Base-by-base conservation (phyloP, 2,888 invertebrate species). In the Synergus japonicus region DNA sequence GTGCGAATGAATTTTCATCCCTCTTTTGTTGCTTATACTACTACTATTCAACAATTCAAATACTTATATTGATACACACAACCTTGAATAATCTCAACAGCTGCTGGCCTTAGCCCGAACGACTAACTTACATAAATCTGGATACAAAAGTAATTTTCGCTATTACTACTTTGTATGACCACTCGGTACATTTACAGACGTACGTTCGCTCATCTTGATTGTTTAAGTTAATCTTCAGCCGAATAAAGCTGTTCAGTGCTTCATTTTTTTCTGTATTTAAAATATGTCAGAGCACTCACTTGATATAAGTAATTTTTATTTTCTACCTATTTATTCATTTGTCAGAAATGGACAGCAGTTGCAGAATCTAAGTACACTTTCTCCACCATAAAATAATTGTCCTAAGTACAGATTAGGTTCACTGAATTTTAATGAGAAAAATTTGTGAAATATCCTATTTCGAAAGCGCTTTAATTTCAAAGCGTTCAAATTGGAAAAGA, bases 81-180 rank as follows among this genome's bases (percentile, higher is more conserved):
- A 92, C 92, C 92, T 91, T 90, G 91, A 90, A 91, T 91, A 92
- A 92, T 92, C 92, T 92, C 92, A 92, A 91, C 90, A 91, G 91
- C 91, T 92, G 91, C 89, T 91, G 90, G 90, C 88, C 87, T 88
- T 88, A 87, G 89, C 89, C 88, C 86, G 86, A 89, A 88, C 73
- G 29, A 69, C 86, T 89, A 90, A 89, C 88, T 90, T 90, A 88
- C 88, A 83, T 78, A 85, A 79, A 86, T 88, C 85, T 86, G 85
- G 79, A 88, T 90, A 90, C 86, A 91, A 90, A 89, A 89, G 85
- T 89, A 88, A 87, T 86, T 87, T 86, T 83, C 77, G 78, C 81
- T 83, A 83, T 83, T 85, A 78, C 81, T 84, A 79, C 76, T 82
- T 82, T 79, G 80, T 79, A 73, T 78, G 77, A 78, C 43, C 73